Base-by-base conservation (phyloP, 2,113 vertebrate genomes). In the Archocentrus centrarchus region DNA sequence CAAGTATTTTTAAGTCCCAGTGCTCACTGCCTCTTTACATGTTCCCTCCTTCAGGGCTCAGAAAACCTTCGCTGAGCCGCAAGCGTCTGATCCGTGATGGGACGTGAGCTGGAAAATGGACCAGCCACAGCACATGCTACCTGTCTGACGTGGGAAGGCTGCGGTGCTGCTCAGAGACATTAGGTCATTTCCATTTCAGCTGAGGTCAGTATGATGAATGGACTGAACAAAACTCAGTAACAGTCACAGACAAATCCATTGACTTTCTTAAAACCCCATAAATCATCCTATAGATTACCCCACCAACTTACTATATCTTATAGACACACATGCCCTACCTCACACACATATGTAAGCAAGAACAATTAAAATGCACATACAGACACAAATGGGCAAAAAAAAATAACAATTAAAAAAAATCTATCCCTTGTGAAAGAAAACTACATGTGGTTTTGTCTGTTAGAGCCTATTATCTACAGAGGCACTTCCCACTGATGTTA, bases 1-100 rank as follows among this genome's bases (percentile, higher is more conserved):
- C 86, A 94, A 89, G 88, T 92, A 88, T 82, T 79, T 93, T 89
- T 88, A 58, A 75, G 59, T 93, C 91, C 88, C 90, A 89, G 82
- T 27, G 88, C 92, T 89, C 79, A 7, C 76, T 75, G 62, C 58
- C 86, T 88, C 64, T 88, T 86, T 79, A 90, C 62, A 70, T 73
- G 68, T 85, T 88, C 85, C 44, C 75, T 89, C 89, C 86, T 94
- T 77, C 60, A 73, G 81, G 85, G 84, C 60, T 64, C 63, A 83
- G 61, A 82, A 87, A 91, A 81, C 53, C 75, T 90, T 62, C 47
- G 80, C 82, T 66, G 73, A 64, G 79, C 63, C 77, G 82, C 37
- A 7, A 80, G 66, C 64, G 88, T 84, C 70, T 82, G 58, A 44
- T 22, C 59, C 39, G 55, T 60, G 55, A 85, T 37, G 79, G 75